Base-by-base conservation (phyloP, 2,113 vertebrate genomes). In the Hippocampus abdominalis region DNA sequence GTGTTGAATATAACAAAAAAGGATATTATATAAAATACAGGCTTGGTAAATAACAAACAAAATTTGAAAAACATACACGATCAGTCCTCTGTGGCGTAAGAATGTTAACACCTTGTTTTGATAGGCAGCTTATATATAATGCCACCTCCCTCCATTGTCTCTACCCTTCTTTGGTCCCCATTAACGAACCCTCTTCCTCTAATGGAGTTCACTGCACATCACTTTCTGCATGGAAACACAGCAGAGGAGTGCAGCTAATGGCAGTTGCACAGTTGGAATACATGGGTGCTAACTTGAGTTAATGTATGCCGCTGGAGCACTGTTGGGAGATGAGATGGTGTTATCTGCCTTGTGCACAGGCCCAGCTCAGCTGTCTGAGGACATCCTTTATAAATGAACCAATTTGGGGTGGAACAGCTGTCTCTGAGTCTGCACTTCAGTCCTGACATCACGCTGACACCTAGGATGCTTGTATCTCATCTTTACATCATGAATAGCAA, bases 291-390 rank as follows among this genome's bases (percentile, higher is more conserved):
- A 85, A 81, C 76, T 70, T 8, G 61, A 79, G 77, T 80, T 89
- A 87, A 87, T 87, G 82, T 80, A 86, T 84, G 86, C 77, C 70
- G 62, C 81, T 71, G 64, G 73, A 79, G 80, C 68, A 39, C 84
- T 71, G 88, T 88, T 91, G 89, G 88, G 89, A 90, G 88, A 88
- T 76, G 27, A 67, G 71, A 68, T 72, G 12, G 49, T 84, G 83
- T 82, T 82, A 70, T 84, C 68, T 72, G 80, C 75, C 51, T 74
- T 71, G 78, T 81, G 72, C 75, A 73, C 2, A 70, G 69, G 76
- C 80, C 67, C 70, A 44, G 82, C 79, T 81, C 79, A 85, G 86
- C 85, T 84, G 79, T 42, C 81, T 23, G 51, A 75, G 80, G 84
- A 75, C 84, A 84, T 79, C 59, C 78, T 82, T 80, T 74, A 81